Base-by-base conservation (phyloP, 2,113 vertebrate genomes). In the Ophiodon elongatus region DNA sequence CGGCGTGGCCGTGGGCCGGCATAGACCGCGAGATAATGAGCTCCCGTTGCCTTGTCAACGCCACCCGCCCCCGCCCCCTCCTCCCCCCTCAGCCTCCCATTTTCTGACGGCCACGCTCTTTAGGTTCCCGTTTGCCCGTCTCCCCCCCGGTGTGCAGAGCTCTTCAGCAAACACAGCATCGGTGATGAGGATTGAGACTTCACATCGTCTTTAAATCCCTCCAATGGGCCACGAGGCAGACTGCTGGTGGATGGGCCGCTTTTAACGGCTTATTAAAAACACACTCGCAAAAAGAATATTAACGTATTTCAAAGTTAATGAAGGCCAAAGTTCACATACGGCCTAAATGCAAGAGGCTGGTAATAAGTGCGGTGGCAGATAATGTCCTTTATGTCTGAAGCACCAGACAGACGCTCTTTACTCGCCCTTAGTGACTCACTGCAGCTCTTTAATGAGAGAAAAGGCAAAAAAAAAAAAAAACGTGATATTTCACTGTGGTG, bases 1-100 rank as follows among this genome's bases (percentile, higher is more conserved):
- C 70, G 80, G 83, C 25, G 41, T 54, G 43, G 41, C 60, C 91
- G 89, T 94, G 93, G 83, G 76, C 84, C 73, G 59, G 94, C 94
- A 94, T 94, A 95, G 85, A 89, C 82, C 69, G 82, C 14, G 19
- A 89, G 85, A 91, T 94, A 95, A 94, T 93, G 90, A 94, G 92
- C 89, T 91, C 85, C 74, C n/a, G 88, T 93, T 93, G 93, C 91
- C 93, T 87, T 93, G 93, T 93, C 94, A 93, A 94, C 89, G 76
- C 76, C n/a, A n/a, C n/a, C n/a, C n/a, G n/a, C n/a, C n/a, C n/a
- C n/a, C n/a, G n/a, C n/a, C 37, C 37, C 35, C 8, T 9, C 37
- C 37, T 39, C 37, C 37, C 37, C 37, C n/a, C n/a, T n/a, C 37
- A 57, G 72, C 68, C 75, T 8, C 67, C 1, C 29, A 10, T 8